These are phyloP conservation scores for Mus minutoides DNA, from an alignment of 2,797 vertebrate genomes.

Conservation along the genomic window DNA sequence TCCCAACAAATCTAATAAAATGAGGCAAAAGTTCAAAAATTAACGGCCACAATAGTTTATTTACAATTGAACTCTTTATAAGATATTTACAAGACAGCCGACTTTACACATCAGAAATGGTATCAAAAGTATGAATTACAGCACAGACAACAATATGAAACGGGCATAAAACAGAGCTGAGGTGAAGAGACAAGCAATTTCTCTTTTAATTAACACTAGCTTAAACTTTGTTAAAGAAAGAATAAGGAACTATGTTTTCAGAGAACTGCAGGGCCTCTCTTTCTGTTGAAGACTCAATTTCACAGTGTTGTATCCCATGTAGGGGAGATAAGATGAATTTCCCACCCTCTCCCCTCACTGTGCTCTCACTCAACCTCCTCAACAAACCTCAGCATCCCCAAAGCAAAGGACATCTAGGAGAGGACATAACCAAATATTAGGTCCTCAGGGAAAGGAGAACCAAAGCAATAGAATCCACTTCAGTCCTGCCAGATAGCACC, in stretches of 20 bases:
- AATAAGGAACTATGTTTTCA: constrained; percentile 80
- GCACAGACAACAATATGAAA: constrained; percentile 85
- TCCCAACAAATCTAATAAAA: constrained; percentile 81
- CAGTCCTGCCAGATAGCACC: constrained; percentile 81
- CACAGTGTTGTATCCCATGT: constrained; percentile 83
- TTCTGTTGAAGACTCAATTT: constrained; percentile 79
- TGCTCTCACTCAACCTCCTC: constrained; percentile 68
- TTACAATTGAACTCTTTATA: constrained; percentile 86
- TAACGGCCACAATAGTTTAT: constrained; percentile 87
- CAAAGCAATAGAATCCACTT: constrained; percentile 71
- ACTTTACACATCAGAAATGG: constrained; percentile 87
- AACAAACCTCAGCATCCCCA: constrained; percentile 64
- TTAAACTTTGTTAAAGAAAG: constrained; percentile 84
- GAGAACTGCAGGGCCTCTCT: constrained; percentile 80
- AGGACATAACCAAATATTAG: constrained; percentile 51
- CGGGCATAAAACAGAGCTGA: constrained; percentile 82
- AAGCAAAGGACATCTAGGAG: constrained; percentile 76
- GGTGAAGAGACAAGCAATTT: constrained; percentile 79
- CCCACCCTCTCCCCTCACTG: constrained; percentile 78
- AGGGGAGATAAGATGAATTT: constrained; percentile 80
- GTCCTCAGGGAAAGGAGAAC: constrained; percentile 64
- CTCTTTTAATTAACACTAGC: constrained; percentile 83
- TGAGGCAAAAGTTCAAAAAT: constrained; percentile 83
- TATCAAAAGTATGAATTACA: constrained; percentile 87
- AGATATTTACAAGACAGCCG: constrained; percentile 87